Evolutionary conservation across 2,797 vertebrate species (phyloP).

Genomic region (Pipistrellus pipistrellus): DNA sequence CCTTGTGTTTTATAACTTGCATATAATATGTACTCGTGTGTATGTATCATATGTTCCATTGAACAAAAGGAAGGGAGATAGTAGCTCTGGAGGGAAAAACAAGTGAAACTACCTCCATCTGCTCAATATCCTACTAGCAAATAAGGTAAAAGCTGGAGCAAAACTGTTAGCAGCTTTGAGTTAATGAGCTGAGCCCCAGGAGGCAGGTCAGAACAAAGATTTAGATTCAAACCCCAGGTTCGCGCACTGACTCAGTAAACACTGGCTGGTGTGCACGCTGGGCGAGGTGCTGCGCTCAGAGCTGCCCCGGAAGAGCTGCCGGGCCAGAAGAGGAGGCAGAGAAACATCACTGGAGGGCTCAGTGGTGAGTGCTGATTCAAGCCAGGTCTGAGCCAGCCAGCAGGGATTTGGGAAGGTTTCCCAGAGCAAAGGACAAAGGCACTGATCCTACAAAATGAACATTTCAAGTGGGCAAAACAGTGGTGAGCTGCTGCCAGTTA

Average conservation of each 20-base stretch:
- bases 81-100: background rate
- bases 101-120: background rate
- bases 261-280: background rate
- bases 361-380: background rate
- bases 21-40: background rate
- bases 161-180: constrained; percentile 40
- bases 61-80: background rate
- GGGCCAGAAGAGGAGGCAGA: no score
- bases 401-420: background rate
- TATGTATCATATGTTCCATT: background rate
- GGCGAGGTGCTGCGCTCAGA: background rate
- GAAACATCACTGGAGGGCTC: background rate
- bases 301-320: background rate
- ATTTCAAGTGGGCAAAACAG: background rate
- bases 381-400: background rate
- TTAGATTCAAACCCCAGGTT: background rate
- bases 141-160: constrained; percentile 18
- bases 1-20: background rate
- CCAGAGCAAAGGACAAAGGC: background rate
- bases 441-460: background rate
- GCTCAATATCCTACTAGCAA: background rate
- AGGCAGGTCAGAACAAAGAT: background rate
- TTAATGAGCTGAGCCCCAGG: background rate
- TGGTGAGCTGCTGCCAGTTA: background rate
- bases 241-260: background rate